Percentiles rank a stretch among this genome's conserved stretches.
These are phyloP conservation scores for Heliconius ismenius DNA, from an alignment of 2,888 invertebrate species.

Conservation along the genomic window DNA sequence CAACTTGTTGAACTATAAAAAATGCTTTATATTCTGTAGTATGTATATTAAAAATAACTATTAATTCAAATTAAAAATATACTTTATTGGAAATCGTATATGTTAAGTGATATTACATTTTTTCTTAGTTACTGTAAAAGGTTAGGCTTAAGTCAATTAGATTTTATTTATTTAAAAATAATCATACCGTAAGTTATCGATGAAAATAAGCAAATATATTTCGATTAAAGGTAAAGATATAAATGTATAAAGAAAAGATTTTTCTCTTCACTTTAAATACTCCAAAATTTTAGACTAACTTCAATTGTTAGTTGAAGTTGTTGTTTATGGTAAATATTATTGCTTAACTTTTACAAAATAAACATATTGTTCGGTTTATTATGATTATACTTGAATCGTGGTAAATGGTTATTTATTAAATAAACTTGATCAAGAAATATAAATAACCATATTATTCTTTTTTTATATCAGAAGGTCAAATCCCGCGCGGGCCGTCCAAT, in stretches of 20 bases:
- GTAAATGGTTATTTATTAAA: constrained; percentile 3
- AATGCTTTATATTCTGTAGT: no score
- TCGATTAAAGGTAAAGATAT: background rate
- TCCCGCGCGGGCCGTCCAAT: constrained; percentile 89
- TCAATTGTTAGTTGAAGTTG: no score
- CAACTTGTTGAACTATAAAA: background rate
- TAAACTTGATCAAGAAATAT: background rate
- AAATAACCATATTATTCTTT: background rate
- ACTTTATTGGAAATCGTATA: background rate
- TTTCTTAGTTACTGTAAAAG: background rate
- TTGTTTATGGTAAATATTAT: background rate
- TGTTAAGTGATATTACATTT: background rate
- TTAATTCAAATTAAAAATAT: background rate
- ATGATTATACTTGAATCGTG: background rate
- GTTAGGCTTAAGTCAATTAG: background rate
- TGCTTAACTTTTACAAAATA: background rate
- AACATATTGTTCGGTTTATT: background rate
- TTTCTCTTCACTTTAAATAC: background rate
- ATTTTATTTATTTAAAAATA: background rate
- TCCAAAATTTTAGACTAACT: background rate
- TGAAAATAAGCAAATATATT: background rate
- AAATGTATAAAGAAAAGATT: background rate
- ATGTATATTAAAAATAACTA: no score
- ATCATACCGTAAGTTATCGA: background rate
- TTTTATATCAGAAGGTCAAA: constrained; percentile 86